These are phyloP conservation scores for Fabriciana adippe DNA, from an alignment of 2,888 invertebrate species.

Conservation along the genomic window DNA sequence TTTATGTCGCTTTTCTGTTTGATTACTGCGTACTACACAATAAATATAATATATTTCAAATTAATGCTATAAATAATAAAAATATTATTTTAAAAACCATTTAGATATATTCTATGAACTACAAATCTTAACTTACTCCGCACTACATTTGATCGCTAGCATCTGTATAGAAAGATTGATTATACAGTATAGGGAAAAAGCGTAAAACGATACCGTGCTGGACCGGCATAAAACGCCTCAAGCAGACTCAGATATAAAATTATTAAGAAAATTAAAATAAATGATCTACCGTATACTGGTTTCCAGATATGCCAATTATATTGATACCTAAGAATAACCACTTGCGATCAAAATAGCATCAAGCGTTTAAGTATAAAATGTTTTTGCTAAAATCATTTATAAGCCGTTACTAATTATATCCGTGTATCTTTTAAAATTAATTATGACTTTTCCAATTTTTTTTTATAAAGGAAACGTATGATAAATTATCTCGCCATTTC, in stretches of 20 bases:
- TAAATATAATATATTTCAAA: too few species aligned
- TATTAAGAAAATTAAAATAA: conserved; percentile 82
- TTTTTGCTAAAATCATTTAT: background rate
- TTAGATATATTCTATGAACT: background rate
- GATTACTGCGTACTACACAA: too few species aligned
- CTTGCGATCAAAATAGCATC: conserved; percentile 6
- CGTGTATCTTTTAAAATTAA: background rate
- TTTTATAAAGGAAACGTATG: too few species aligned
- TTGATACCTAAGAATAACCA: conserved; percentile 56
- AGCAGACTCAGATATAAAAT: conserved; percentile 77
- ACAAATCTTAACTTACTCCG: conserved; percentile 5
- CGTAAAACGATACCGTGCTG: conserved; percentile 64
- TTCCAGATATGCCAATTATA: conserved; percentile 78
- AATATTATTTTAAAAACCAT: too few species aligned
- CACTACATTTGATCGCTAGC: conserved; percentile 34
- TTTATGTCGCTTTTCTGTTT: too few species aligned
- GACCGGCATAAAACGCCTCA: conserved; percentile 60
- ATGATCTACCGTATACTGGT: conserved; percentile 74
- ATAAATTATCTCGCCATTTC: conserved; percentile 7
- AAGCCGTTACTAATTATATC: background rate
- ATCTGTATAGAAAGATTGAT: conserved; percentile 62
- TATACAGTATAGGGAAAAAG: conserved; percentile 71
- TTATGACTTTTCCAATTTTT: too few species aligned
- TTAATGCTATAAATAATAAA: too few species aligned
- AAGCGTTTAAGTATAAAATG: background rate